Base-by-base conservation (phyloP, 2,888 invertebrate species). In the Leucania comma region DNA sequence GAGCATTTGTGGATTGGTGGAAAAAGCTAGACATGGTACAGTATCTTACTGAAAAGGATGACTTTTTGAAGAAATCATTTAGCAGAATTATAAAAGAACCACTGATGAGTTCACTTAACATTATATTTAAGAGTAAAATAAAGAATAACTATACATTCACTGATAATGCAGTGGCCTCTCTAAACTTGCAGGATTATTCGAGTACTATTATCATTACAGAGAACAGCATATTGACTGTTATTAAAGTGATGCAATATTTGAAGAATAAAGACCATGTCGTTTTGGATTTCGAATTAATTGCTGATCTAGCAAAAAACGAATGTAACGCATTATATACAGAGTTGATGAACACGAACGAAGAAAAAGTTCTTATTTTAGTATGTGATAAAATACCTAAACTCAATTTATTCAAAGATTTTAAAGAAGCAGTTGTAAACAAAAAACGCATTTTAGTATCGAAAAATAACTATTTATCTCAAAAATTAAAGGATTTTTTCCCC, bases 1-100 rank as follows among this genome's bases (percentile, higher is more conserved):
- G 38, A 63, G 14, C 17, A 53, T n/a, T 38, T 63, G 38, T 38
- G 9, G 17, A 53, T 38, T 63, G 63, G 63, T 63, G 63, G 63
- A 54, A 26, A 53, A 1, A 32, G 4, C 17, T 46, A 14, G 22
- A 35, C 17, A 2, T 10, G 9, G 29, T 32, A 20, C 32, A 20
- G 9, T 54, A 32, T 62, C 26, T 32, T 24, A 53, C 51, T 20
- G 10, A 20, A 22, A 26, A 20, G 2, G 12, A 46, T 24, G 5
- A 6, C 5, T 10, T 53, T 20, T 35, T 32, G 3, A n/a, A 54
- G 6, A 54, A n/a, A 10, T n/a, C 38, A 38, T n/a, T 38, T 12
- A 38, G 29, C 35, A 14, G 12, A 38, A 54, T 63, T 26, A 17
- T n/a, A 1, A n/a, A n/a, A 38, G 38, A 38, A 14, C 63, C 63